A percentile compares a stretch with the other conserved stretches of the same genome.
These are phyloP conservation scores for Pantherophis vulpinus DNA, from an alignment of 2,797 vertebrate species.

Conservation along the genomic window DNA sequence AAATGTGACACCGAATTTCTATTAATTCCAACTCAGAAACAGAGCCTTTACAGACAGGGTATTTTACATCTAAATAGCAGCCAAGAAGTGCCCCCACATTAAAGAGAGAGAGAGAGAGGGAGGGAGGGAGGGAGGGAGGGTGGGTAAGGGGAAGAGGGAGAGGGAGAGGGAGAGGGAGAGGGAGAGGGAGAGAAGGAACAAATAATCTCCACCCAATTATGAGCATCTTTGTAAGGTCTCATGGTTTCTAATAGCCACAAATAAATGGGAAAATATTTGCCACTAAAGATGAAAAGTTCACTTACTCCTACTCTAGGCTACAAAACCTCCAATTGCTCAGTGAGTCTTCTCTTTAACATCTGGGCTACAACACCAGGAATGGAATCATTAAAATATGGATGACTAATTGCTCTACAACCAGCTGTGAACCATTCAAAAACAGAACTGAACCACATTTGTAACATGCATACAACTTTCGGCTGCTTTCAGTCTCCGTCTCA, in stretches of 20 bases:
- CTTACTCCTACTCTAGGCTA: not conserved
- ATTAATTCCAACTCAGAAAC: not conserved
- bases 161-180: not conserved
- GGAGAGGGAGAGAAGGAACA: not conserved
- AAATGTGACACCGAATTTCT: not conserved
- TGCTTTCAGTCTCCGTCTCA: not conserved
- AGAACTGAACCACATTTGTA: not conserved
- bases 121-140: no score
- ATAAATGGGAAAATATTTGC: not conserved
- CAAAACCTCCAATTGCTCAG: not conserved
- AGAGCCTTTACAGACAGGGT: not conserved
- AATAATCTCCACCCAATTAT: not conserved
- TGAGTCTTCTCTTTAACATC: not conserved
- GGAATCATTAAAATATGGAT: not conserved
- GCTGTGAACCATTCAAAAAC: not conserved
- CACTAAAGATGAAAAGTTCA: not conserved
- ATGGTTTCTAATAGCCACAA: not conserved
- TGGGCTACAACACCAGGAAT: not conserved
- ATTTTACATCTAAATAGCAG: not conserved
- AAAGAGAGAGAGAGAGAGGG: no score
- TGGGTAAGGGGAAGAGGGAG: accelerated
- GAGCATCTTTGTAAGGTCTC: not conserved
- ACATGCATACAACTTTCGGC: not conserved
- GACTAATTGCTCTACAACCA: not conserved
- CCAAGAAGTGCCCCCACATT: not conserved